Percentiles rank a stretch among this genome's conserved stretches.
phyloP scores from a whole-genome alignment of 2,113 vertebrate genomes.

The Scomber colias region DNA sequence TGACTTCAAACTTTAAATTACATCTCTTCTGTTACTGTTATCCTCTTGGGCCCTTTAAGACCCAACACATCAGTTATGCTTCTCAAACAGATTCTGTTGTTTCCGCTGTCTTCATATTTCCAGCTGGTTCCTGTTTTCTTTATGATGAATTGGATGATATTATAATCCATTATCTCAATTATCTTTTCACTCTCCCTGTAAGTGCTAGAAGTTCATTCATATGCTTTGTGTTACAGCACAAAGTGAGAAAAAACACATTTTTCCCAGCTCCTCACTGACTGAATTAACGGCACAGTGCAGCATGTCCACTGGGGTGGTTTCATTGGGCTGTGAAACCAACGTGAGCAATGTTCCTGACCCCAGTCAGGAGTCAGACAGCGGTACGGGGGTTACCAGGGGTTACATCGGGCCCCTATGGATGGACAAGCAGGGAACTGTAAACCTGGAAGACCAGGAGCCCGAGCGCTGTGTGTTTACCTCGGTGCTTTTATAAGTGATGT shows the following conservation, averaged over 20 bases:
- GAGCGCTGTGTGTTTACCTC: slow-evolving; percentile 69
- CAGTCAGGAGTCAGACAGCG: slow-evolving; percentile 64
- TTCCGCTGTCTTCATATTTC: slow-evolving; percentile 30
- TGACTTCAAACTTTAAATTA: too few relatives aligned
- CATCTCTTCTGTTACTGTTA: background rate
- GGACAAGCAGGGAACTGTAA: slow-evolving; percentile 72
- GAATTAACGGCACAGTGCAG: slow-evolving; percentile 58
- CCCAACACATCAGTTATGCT: slow-evolving; percentile 12
- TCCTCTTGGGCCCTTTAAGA: background rate
- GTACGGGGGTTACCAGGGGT: slow-evolving; percentile 55
- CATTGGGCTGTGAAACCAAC: slow-evolving; percentile 73
- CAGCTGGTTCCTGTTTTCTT: slow-evolving; percentile 58
- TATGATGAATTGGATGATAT: slow-evolving; percentile 54
- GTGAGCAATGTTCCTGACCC: slow-evolving; percentile 73
- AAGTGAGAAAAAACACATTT: slow-evolving; percentile 13
- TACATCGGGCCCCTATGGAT: slow-evolving; percentile 49
- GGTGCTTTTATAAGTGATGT: slow-evolving; percentile 80
- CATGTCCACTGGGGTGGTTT: slow-evolving; percentile 65
- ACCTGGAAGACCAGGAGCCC: slow-evolving; percentile 74
- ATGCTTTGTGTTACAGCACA: slow-evolving; percentile 50
- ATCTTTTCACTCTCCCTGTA: slow-evolving; percentile 50
- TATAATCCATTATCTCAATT: slow-evolving; percentile 68
- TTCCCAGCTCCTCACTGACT: slow-evolving; percentile 46
- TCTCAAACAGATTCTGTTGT: slow-evolving; percentile 35
- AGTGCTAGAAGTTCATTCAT: slow-evolving; percentile 61